These are phyloP conservation scores for Sebastes reedi DNA, from an alignment of 2,797 vertebrate genomes.

Conservation along the genomic window DNA sequence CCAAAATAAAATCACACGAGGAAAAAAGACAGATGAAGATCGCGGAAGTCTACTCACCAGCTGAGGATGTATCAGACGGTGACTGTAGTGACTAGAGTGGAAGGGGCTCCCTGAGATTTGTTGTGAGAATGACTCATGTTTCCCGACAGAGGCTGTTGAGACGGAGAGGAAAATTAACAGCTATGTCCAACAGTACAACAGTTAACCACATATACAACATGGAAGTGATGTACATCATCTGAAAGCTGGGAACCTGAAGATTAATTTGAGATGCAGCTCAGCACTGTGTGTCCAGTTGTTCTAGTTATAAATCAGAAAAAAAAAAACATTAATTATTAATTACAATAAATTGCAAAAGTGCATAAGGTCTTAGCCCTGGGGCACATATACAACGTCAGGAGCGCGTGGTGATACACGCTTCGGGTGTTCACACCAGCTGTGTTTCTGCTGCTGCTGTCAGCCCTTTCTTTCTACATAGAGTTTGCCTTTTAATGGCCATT, in stretches of 20 bases:
- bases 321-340: too few relatives aligned
- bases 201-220: not conserved
- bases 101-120: conserved; percentile 34
- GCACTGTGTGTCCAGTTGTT: not conserved
- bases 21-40: not conserved
- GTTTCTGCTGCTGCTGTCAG: too few relatives aligned
- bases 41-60: not conserved
- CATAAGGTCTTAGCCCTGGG: too few relatives aligned
- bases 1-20: not conserved
- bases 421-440: too few relatives aligned
- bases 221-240: not conserved
- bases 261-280: not conserved
- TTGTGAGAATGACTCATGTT: conserved; percentile 44
- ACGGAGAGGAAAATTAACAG: conserved; percentile 50
- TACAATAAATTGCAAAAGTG: too few relatives aligned
- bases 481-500: too few relatives aligned
- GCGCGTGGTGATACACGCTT: too few relatives aligned
- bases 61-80: conserved; percentile 30
- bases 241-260: not conserved
- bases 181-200: conserved; percentile 22
- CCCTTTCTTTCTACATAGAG: too few relatives aligned
- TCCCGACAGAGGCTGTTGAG: conserved; percentile 32
- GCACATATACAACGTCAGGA: too few relatives aligned
- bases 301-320: not conserved
- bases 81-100: conserved; percentile 26